These are phyloP conservation scores for Sebastes taczanowskii DNA, from an alignment of 2,797 vertebrate genomes.

Conservation along the genomic window DNA sequence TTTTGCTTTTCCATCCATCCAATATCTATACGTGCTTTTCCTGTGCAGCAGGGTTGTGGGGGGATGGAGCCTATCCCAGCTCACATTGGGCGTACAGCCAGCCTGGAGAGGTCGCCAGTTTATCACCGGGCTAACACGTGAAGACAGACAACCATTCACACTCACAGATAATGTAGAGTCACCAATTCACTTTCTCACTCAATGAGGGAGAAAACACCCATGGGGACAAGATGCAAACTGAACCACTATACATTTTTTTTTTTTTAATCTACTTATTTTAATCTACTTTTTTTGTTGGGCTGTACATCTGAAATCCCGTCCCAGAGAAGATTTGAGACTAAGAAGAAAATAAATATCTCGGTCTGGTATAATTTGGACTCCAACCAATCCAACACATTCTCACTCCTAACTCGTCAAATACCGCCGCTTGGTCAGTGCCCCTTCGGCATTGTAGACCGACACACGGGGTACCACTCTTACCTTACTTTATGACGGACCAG, in stretches of 20 bases:
- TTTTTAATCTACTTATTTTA: background rate
- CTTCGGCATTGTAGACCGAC: no score
- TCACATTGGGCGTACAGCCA: background rate
- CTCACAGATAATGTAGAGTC: background rate
- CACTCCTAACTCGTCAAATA: no score
- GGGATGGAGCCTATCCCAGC: background rate
- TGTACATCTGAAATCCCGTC: background rate
- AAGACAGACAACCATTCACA: background rate
- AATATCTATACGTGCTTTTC: background rate
- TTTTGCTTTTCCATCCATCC: background rate
- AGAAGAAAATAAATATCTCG: background rate
- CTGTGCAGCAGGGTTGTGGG: background rate
- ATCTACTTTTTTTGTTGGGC: background rate
- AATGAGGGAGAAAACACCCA: background rate
- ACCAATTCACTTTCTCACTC: background rate
- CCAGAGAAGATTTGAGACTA: background rate
- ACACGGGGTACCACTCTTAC: no score
- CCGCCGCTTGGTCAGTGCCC: no score
- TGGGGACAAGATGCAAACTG: background rate
- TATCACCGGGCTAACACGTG: constrained; percentile 3
- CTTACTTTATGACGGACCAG: no score
- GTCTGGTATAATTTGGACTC: background rate
- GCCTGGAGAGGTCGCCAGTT: background rate
- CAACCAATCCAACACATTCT: background rate
- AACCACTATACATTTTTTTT: background rate